Base-by-base conservation (phyloP, 37 sponge, comb jelly and placozoan species). In the Theonella swinhoei region DNA sequence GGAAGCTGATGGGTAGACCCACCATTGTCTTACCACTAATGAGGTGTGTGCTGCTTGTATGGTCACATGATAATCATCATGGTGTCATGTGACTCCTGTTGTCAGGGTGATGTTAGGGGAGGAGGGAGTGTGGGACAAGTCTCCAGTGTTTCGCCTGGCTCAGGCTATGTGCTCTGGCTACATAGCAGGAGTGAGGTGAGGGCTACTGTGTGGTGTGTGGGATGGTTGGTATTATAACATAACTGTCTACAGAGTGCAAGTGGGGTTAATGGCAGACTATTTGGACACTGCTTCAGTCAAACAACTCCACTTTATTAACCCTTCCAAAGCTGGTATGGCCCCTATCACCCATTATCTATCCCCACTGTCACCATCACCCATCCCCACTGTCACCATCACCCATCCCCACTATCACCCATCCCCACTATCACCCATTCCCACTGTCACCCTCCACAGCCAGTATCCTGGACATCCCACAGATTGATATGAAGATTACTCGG, bases 1-100 rank as follows among this genome's bases (percentile, higher is more conserved):
- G 96, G 96, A 75, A 88, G 63, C 67, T 85, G 72, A 86, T 89
- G 79, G 96, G 96, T 4, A 63, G 91, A 28, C 96, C 96, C 26
- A 93, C 95, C 62, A 70, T 96, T 19, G 83, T 88, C 23, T 85
- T 96, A 20, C 94, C 94, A 20, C 71, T 96, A 26, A 62, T 87
- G 29, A 30, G 78, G 68, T 78, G 30, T 26, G 30, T 64, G 41
- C 78, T 64, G 11, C 11, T 20, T 5, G 7, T 5, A 4, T 65
- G 5, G 25, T 65, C 7, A 65, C n/a, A 23, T 26, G 25, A 58
- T 20, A 58, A 20, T 58, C 60, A n/a, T n/a, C n/a, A n/a, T n/a
- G n/a, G n/a, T n/a, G 54, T 47, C 54, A 47, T 47, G 54, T 26
- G 28, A 32, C 63, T 72, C 5, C 42, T 71, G 22, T 71, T 37